Evolutionary conservation across 1,140 invertebrate genomes (phyloP).

Genomic region (Temnothorax curvispinosus): DNA sequence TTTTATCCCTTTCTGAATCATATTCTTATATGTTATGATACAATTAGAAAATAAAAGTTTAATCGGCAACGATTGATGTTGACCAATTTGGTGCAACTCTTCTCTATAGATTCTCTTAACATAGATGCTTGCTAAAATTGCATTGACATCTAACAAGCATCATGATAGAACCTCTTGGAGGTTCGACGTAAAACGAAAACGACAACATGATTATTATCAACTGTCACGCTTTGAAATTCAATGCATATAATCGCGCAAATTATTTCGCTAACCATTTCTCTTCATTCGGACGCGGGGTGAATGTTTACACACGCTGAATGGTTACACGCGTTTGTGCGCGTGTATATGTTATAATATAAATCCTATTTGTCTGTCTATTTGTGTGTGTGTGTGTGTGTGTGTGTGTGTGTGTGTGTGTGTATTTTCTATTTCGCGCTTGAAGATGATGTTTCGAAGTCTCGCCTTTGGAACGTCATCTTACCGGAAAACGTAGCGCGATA

Average conservation of each 20-base stretch:
- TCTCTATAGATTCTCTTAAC: slow-evolving; percentile 2
- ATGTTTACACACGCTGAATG: slow-evolving; percentile 4
- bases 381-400: neutral
- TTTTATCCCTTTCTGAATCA: neutral
- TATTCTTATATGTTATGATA: neutral
- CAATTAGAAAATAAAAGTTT: neutral
- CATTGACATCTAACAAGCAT: slow-evolving; percentile 7
- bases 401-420: neutral
- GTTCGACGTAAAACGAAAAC: slow-evolving; percentile 28
- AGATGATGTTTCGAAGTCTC: slow-evolving; percentile 53
- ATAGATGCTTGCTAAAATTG: neutral
- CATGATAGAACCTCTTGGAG: slow-evolving; percentile 50
- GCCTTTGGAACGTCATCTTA: slow-evolving; percentile 39
- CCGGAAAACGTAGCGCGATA: slow-evolving; percentile 45
- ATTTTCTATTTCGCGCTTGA: slow-evolving; percentile 36
- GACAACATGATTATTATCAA: slow-evolving; percentile 17
- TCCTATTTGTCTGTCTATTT: slow-evolving; percentile 8
- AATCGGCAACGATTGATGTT: neutral
- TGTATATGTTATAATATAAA: slow-evolving; percentile 42
- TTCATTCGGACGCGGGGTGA: slow-evolving; percentile 16
- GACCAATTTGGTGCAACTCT: slow-evolving; percentile 17
- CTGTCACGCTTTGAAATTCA: neutral
- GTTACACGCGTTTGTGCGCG: neutral
- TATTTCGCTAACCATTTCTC: slow-evolving; percentile 26
- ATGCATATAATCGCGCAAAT: slow-evolving; percentile 2